Evolutionary conservation across 2,797 vertebrate species (phyloP).

Genomic region (Naso thynnoides): DNA sequence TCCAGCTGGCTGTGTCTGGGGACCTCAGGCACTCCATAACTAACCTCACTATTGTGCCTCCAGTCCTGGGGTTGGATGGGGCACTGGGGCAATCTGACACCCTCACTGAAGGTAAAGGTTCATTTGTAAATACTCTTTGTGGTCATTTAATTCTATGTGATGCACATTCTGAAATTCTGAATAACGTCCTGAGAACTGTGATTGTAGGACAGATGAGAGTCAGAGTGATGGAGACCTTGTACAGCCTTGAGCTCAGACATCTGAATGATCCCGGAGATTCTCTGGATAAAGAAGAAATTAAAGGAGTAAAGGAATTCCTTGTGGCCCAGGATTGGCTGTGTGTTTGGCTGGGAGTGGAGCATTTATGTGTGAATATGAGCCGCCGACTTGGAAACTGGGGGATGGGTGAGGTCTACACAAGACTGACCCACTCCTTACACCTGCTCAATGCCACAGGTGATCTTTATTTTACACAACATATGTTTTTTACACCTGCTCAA

Average conservation of each 20-base stretch:
- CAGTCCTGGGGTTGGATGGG: constrained; percentile 77
- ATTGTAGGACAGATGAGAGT: constrained; percentile 81
- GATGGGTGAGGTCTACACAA: constrained; percentile 65
- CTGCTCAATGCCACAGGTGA: constrained; percentile 76
- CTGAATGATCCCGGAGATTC: constrained; percentile 58
- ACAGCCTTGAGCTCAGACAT: constrained; percentile 82
- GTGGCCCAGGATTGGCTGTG: constrained; percentile 67
- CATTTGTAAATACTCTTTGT: not conserved
- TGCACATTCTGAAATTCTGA: not conserved
- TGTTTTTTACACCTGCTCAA: not conserved
- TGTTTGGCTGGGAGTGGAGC: constrained; percentile 69
- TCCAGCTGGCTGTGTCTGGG: constrained; percentile 78
- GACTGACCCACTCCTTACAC: constrained; percentile 79
- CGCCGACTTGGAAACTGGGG: constrained; percentile 44
- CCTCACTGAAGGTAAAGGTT: constrained; percentile 77
- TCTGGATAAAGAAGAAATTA: constrained; percentile 50
- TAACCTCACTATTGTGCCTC: constrained; percentile 75
- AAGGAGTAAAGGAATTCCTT: constrained; percentile 49
- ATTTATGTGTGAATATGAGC: constrained; percentile 80
- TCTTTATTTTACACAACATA: not conserved
- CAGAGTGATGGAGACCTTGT: constrained; percentile 70
- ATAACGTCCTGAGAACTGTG: no score
- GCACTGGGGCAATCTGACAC: constrained; percentile 75
- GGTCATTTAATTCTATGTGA: not conserved
- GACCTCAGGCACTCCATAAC: constrained; percentile 81